Evolutionary conservation across 2,888 invertebrate species (phyloP), one percentile per base, ranked within the genome.

Genomic region (Acanthosepion lycidas): DNA sequence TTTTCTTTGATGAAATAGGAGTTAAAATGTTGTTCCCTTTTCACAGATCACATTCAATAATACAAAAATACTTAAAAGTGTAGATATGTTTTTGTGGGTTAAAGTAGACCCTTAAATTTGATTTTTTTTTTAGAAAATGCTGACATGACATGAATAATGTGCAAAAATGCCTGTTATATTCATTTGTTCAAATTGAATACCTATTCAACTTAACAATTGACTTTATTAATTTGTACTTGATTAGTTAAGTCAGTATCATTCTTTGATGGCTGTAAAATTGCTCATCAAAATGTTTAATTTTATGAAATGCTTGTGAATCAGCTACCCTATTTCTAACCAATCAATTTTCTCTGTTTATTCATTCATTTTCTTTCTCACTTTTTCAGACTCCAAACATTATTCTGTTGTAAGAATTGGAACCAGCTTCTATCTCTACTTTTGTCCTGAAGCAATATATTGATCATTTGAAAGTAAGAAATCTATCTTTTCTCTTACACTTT

Each of bases 361-460:
- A 78, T n/a, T 78, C 15, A 15, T 33, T 78, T 78, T 78, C 2
- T 78, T n/a, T 78, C 15, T 78, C 33, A 33, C 5, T 78, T 33
- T 78, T 78, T 33, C 78, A 78, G 78, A 33, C 78, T 78, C 78
- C 78, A 78, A 78, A 78, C 78, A 78, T 78, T n/a, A 78, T 78
- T 78, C 78, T 78, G 78, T 78, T 78, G 78, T 9, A 78, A 78
- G 33, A 78, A 78, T 78, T 78, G 78, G n/a, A 78, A 78, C n/a
- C n/a, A 78, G 78, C n/a, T 78, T 78, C 33, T 78, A n/a, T 78
- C 78, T 33, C 15, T 78, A 78, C 9, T 78, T n/a, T 78, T 15
- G n/a, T n/a, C 78, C n/a, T 78, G 78, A 78, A 78, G 78, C n/a
- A 33, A 78, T 78, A 78, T 78, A 78, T 78, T 78, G 78, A 78